Conservation (phyloP, 2,797 vertebrate species). For the Sus cebifrons region DNA sequence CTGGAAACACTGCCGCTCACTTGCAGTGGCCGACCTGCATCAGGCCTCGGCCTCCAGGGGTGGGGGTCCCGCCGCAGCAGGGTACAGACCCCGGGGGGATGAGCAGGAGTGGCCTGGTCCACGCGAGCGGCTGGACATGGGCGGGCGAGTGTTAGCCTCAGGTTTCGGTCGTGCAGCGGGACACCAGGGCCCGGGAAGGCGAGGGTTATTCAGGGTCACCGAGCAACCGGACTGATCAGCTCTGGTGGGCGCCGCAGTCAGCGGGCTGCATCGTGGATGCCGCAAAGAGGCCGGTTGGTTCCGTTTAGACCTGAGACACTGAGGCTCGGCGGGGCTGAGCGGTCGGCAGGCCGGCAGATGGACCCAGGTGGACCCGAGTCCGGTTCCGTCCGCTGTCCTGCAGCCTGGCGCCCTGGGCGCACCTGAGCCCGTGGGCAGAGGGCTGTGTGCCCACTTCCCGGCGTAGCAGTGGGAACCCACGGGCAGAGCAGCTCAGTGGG, state of each 20-base stretch:
- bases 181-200: background rate
- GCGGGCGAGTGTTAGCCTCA: background rate
- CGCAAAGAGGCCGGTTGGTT: background rate
- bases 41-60: too few relatives aligned
- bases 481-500: background rate
- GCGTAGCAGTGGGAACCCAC: background rate
- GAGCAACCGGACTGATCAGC: too few relatives aligned
- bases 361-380: background rate
- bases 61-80: background rate
- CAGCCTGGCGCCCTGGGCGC: background rate
- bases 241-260: background rate
- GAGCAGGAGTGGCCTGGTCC: background rate
- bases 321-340: background rate
- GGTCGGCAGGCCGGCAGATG: background rate
- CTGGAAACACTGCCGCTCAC: background rate
- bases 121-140: accelerated
- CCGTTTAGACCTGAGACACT: background rate
- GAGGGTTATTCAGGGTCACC: background rate
- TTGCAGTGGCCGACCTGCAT: background rate
- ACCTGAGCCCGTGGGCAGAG: background rate
- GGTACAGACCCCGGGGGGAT: background rate
- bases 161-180: background rate
- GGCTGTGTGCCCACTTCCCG: background rate
- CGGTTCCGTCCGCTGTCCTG: background rate
- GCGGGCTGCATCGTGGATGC: background rate